Evolutionary conservation across 2,888 invertebrate genomes (phyloP).

Genomic region (Imbricaverruca yamaguchii): DNA sequence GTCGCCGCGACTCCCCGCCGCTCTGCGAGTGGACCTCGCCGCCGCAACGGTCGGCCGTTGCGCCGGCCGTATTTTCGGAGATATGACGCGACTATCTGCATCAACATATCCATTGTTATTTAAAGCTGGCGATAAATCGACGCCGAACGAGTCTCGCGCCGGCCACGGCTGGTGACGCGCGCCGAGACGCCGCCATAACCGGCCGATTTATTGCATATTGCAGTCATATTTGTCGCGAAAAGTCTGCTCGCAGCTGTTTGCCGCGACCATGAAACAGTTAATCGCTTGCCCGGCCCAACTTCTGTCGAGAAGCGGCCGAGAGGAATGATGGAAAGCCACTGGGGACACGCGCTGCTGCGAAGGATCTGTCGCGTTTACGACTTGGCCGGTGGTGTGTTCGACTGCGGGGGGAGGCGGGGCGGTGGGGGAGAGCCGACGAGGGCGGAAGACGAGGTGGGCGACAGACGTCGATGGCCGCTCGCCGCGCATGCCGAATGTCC

Average conservation of each 20-base stretch:
- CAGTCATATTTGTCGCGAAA: conserved; percentile 14
- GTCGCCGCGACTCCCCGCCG: not conserved
- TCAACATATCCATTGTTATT: conserved; percentile 6
- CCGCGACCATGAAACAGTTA: not conserved
- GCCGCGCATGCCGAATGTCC: not conserved
- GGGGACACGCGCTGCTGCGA: not conserved
- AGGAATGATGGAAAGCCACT: not conserved
- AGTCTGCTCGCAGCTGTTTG: not conserved
- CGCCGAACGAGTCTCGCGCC: not conserved
- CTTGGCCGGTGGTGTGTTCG: no score
- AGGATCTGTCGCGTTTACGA: not conserved
- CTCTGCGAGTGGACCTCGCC: not conserved
- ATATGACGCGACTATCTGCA: conserved; percentile 5
- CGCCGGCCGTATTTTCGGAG: not conserved
- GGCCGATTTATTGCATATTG: not conserved
- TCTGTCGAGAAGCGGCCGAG: not conserved
- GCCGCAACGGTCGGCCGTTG: no score
- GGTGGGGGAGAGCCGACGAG: no score
- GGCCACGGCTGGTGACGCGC: not conserved
- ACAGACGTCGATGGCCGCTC: not conserved
- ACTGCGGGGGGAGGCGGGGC: no score
- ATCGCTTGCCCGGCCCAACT: not conserved
- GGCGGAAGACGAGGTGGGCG: no score
- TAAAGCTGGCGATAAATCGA: conserved; percentile 1
- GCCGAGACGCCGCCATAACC: not conserved